These are phyloP conservation scores for Whitmania pigra DNA, from an alignment of 1,140 invertebrate genomes.

Conservation along the genomic window DNA sequence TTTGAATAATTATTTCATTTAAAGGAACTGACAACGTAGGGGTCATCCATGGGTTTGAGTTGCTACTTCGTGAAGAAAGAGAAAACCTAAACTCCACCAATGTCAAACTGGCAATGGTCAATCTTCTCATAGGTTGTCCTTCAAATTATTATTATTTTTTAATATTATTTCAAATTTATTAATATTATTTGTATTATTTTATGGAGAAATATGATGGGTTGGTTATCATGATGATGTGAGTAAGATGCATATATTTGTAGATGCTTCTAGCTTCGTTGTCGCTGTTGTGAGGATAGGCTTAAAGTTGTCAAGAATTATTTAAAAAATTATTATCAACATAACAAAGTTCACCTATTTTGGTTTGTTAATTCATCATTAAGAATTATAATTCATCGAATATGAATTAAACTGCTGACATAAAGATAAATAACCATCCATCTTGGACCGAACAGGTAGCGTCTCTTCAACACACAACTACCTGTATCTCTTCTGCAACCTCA, in stretches of 20 bases:
- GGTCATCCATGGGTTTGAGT: not conserved
- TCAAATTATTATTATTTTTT: conserved; percentile 1
- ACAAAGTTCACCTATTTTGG: no score
- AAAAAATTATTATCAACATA: no score
- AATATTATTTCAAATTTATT: not conserved
- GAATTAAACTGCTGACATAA: conserved; percentile 1
- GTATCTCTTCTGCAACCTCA: conserved; percentile 15
- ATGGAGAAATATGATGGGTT: not conserved
- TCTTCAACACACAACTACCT: conserved; percentile 3
- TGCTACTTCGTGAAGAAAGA: not conserved
- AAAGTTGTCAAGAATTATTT: no score
- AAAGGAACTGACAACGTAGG: not conserved
- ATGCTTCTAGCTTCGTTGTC: no score
- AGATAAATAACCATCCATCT: not conserved
- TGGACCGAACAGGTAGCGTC: not conserved
- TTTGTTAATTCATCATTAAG: no score
- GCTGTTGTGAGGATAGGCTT: no score
- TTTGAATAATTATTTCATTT: no score
- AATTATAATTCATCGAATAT: no score
- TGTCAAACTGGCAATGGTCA: conserved; percentile 14
- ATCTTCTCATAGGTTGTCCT: conserved; percentile 8
- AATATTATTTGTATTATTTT: not conserved
- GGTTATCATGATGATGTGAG: not conserved
- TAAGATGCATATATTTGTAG: not conserved
- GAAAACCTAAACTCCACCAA: not conserved